phyloP scores from a whole-genome alignment of 2,113 vertebrate species.

The Ovis canadensis region DNA sequence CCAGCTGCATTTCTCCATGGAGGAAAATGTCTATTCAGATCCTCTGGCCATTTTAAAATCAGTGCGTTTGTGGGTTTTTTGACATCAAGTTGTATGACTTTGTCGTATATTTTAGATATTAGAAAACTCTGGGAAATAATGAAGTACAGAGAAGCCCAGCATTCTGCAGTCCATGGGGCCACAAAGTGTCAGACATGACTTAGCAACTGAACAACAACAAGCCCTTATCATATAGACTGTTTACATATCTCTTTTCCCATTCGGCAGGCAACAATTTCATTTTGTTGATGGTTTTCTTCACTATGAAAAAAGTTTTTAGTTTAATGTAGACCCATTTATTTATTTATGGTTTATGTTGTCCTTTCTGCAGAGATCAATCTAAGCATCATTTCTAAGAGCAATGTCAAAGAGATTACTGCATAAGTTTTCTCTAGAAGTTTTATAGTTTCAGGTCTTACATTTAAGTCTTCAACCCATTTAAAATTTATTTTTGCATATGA shows the following conservation, averaged over 20 bases:
- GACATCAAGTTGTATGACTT: background rate
- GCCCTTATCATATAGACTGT: background rate
- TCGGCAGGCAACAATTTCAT: background rate
- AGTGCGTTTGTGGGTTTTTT: background rate
- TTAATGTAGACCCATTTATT: background rate
- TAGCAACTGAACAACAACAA: background rate
- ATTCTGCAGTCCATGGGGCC: background rate
- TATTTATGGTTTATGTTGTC: background rate
- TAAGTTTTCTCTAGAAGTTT: background rate
- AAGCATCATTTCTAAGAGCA: background rate
- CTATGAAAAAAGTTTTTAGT: background rate
- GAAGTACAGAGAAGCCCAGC: background rate
- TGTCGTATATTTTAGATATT: fast-evolving
- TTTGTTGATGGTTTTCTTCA: background rate
- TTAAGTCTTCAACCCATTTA: background rate
- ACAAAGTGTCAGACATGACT: background rate
- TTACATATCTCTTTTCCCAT: background rate
- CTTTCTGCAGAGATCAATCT: background rate
- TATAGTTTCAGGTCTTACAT: background rate
- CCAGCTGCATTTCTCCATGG: background rate
- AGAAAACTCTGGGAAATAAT: background rate
- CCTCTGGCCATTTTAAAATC: background rate
- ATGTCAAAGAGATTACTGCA: background rate
- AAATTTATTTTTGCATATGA: background rate
- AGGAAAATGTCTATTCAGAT: background rate